phyloP scores from a whole-genome alignment of 2,888 invertebrate species.

The Diachrysia chrysitis region DNA sequence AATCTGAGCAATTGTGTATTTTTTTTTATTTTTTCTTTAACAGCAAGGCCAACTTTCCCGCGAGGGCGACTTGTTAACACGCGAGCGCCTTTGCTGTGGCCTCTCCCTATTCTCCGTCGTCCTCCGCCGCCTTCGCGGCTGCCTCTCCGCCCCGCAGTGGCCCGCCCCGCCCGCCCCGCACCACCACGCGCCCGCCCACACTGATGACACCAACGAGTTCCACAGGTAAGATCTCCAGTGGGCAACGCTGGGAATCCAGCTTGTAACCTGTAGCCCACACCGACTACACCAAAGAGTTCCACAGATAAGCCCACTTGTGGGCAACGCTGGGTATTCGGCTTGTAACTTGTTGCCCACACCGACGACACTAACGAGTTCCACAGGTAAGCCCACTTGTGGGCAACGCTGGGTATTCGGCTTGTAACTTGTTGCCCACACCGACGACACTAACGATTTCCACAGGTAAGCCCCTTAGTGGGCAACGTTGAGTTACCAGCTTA shows the following conservation, averaged over 20 bases:
- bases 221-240: not conserved
- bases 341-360: constrained; percentile 97
- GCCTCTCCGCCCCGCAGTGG: constrained; percentile 97
- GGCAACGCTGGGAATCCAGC: constrained; percentile 90
- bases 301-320: not conserved
- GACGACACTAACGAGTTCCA: constrained; percentile 98
- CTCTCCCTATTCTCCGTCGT: constrained; percentile 99
- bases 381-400: not conserved
- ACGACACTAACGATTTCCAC: constrained; percentile 99
- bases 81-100: constrained; percentile 99
- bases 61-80: constrained; percentile 98
- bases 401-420: constrained; percentile 91
- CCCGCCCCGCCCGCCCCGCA: constrained; percentile 96
- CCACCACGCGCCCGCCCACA: constrained; percentile 97
- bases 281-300: constrained; percentile 98
- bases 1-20: too few relatives aligned
- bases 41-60: constrained; percentile 98
- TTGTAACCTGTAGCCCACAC: constrained; percentile 97
- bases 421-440: constrained; percentile 97
- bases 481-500: not conserved
- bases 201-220: constrained; percentile 99
- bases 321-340: constrained; percentile 90
- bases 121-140: constrained; percentile 95
- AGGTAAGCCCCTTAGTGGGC: constrained; percentile 58
- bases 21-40: constrained; percentile 31